These are phyloP conservation scores for Turritopsis dohrnii DNA, from an alignment of 30 jellyfish, hydroid and myxozoan genomes.

Conservation along the genomic window DNA sequence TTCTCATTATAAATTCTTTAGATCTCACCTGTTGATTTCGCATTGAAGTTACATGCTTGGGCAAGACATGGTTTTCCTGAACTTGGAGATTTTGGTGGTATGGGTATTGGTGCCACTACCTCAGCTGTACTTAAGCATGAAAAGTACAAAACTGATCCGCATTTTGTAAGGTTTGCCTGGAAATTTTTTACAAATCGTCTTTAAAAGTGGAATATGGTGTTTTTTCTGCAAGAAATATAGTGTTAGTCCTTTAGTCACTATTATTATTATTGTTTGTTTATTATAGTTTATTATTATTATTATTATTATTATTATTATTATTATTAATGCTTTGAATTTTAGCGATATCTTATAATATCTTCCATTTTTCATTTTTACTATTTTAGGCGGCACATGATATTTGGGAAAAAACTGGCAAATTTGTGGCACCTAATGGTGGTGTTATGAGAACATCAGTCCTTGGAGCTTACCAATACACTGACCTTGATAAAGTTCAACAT, in stretches of 20 bases:
- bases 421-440: constrained; percentile 73
- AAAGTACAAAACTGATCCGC: constrained; percentile 46
- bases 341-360: too few species aligned
- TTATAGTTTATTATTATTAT: too few species aligned
- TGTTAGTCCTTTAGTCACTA: background rate
- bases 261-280: background rate
- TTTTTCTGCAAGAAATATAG: background rate
- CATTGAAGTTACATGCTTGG: constrained; percentile 44
- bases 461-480: constrained; percentile 35
- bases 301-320: too few species aligned
- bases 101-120: constrained; percentile 77
- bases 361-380: too few species aligned
- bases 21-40: constrained; percentile 50
- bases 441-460: constrained; percentile 71
- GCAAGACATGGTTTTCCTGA: constrained; percentile 56
- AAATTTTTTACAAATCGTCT: too few species aligned
- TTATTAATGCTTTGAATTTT: too few species aligned
- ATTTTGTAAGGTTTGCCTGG: constrained; percentile 33
- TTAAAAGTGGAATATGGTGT: too few species aligned
- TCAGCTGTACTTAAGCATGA: constrained; percentile 48
- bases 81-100: constrained; percentile 64
- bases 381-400: constrained; percentile 46
- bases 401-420: constrained; percentile 50
- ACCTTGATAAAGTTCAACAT: constrained; percentile 41
- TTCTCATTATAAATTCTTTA: background rate